These are phyloP conservation scores for Bubalus kerabau DNA, from an alignment of 2,113 vertebrate genomes.

Conservation along the genomic window DNA sequence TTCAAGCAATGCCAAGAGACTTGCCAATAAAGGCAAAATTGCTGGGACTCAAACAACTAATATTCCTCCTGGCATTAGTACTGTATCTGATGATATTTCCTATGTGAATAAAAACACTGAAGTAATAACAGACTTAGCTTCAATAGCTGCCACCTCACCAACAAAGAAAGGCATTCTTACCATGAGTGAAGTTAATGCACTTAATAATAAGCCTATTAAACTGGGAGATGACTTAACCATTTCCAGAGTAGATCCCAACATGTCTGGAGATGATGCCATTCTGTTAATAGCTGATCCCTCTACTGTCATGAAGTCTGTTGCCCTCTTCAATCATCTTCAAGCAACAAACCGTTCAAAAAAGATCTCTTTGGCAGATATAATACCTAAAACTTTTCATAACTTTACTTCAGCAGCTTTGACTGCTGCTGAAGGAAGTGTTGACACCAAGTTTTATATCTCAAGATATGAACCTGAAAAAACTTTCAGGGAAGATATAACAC, in stretches of 20 bases:
- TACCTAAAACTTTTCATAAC: neutral
- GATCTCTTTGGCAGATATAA: neutral
- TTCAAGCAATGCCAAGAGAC: neutral
- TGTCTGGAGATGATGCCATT: neutral
- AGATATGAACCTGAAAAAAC: neutral
- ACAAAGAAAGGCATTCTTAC: neutral
- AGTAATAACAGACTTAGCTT: neutral
- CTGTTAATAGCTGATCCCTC: neutral
- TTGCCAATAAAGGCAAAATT: neutral
- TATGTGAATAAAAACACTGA: neutral
- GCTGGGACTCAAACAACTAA: neutral
- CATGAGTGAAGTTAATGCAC: neutral
- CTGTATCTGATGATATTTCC: neutral
- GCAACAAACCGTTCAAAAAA: neutral
- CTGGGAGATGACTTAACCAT: neutral
- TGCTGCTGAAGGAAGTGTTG: neutral
- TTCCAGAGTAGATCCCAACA: neutral
- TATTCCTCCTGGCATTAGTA: neutral
- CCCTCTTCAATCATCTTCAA: neutral
- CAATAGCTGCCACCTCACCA: neutral
- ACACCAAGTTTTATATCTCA: neutral
- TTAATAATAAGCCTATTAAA: neutral
- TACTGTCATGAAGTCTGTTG: neutral
- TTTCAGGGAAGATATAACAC: neutral
- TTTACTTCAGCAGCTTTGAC: neutral